Evolutionary conservation across 1,140 invertebrate species (phyloP).

Genomic region (Theocolax elegans): DNA sequence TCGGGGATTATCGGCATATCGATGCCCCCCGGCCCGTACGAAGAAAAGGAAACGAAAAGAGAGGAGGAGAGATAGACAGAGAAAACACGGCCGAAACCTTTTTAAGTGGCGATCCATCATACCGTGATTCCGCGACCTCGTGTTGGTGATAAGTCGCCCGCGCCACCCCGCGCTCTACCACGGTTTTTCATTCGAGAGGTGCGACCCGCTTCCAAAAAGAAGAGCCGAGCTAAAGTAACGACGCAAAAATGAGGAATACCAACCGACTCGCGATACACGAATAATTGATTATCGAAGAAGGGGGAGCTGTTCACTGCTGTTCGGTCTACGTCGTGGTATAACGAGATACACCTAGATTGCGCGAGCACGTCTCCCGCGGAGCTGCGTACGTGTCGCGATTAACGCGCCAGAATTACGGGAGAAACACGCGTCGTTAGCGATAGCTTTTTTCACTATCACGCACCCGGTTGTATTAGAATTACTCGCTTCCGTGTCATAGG

Average conservation of each 20-base stretch:
- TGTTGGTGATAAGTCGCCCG: constrained; percentile 33
- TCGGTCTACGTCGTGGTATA: constrained; percentile 3
- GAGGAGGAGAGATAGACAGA: neutral
- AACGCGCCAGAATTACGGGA: neutral
- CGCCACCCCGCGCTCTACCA: neutral
- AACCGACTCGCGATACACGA: neutral
- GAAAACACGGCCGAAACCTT: constrained; percentile 21
- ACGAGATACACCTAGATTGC: neutral
- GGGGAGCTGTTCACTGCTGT: too few relatives aligned
- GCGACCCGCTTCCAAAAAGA: too few relatives aligned
- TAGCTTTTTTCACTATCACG: neutral
- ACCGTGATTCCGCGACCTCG: constrained; percentile 34
- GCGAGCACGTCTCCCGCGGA: too few relatives aligned
- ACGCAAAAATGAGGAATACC: neutral
- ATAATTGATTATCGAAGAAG: constrained; percentile 8
- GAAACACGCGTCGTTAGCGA: constrained; percentile 1
- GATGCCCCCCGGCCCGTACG: constrained; percentile 11
- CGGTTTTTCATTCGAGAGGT: constrained; percentile 23
- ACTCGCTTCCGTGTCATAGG: too few relatives aligned
- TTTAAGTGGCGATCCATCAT: constrained; percentile 41
- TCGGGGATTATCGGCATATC: constrained; percentile 38
- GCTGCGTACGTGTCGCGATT: neutral
- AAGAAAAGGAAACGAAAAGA: neutral
- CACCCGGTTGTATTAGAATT: too few relatives aligned
- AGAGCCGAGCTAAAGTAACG: constrained; percentile 34